These are phyloP conservation scores for Silurus asotus DNA, from an alignment of 2,113 vertebrate genomes.

Conservation along the genomic window DNA sequence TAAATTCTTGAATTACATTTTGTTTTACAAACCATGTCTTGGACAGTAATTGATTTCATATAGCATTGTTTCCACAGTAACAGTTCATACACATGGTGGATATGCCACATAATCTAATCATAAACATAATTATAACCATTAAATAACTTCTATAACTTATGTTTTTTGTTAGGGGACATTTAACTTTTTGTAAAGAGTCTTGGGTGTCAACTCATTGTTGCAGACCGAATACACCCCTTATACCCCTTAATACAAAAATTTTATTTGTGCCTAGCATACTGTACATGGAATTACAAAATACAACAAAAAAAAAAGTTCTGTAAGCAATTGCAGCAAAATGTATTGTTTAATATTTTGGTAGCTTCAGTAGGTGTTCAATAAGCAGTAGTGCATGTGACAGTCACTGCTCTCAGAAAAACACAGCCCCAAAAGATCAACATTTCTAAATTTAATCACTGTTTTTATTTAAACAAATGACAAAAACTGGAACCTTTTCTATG, in stretches of 20 bases:
- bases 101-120: neutral
- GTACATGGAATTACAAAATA: neutral
- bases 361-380: neutral
- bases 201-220: neutral
- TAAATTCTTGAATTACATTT: neutral
- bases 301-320: neutral
- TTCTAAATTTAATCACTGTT: constrained; percentile 20
- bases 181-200: neutral
- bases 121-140: neutral
- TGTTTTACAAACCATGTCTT: neutral
- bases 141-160: too few species aligned
- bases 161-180: neutral
- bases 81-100: neutral
- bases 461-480: constrained; percentile 27
- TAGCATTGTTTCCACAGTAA: neutral
- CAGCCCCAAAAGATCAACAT: neutral
- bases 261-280: neutral
- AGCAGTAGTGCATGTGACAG: neutral
- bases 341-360: neutral
- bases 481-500: constrained; percentile 1
- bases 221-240: neutral
- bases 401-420: neutral
- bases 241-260: too few species aligned
- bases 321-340: neutral
- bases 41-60: neutral